A percentile compares a stretch with the other conserved stretches of the same genome.
Conservation (phyloP, 2,888 invertebrate species). For the Noctuana brunneofusca region DNA sequence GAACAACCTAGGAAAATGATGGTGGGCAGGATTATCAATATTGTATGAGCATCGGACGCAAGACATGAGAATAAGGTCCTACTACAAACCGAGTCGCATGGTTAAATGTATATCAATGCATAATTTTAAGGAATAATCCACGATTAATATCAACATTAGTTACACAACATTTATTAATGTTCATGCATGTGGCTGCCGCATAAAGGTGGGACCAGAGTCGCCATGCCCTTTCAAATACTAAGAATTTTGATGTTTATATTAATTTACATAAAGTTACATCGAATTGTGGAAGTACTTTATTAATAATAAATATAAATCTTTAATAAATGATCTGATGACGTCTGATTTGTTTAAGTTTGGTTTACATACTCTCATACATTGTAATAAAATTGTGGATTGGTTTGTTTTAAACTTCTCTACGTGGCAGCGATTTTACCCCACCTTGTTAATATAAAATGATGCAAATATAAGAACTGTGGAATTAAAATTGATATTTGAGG, state of each 20-base stretch:
- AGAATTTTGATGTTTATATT: slow-evolving; percentile 9
- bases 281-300: slow-evolving; percentile 7
- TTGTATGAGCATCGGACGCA: slow-evolving; percentile 18
- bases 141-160: slow-evolving; percentile 22
- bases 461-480: neutral
- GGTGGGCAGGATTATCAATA: neutral
- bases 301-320: slow-evolving; percentile 13
- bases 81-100: slow-evolving; percentile 43
- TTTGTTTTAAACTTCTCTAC: neutral
- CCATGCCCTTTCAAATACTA: slow-evolving; percentile 18
- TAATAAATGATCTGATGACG: slow-evolving; percentile 8
- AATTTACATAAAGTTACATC: slow-evolving; percentile 1
- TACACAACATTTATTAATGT: slow-evolving; percentile 20
- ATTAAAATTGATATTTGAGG: slow-evolving; percentile 38
- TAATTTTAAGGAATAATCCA: slow-evolving; percentile 49
- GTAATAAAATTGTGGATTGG: slow-evolving; percentile 1
- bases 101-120: slow-evolving; percentile 51
- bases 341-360: slow-evolving; percentile 12
- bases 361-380: slow-evolving; percentile 15
- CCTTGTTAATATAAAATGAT: slow-evolving; percentile 13
- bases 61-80: neutral
- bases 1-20: slow-evolving; percentile 38
- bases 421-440: slow-evolving; percentile 22
- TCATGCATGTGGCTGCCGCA: slow-evolving; percentile 20
- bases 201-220: slow-evolving; percentile 32